Evolutionary conservation across 2,113 vertebrate species (phyloP).

Genomic region (cattle (Bos taurus)): ARS-UCD2.0 NC_037333.1:41199501-41200000

Average conservation of each 20-base stretch:
- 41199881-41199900: background rate
- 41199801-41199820: background rate
- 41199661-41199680: background rate
- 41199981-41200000: background rate
- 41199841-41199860: background rate
- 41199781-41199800: background rate
- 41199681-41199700: background rate
- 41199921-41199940: background rate
- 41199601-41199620: background rate
- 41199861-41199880: background rate
- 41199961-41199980: background rate
- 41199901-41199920: background rate
- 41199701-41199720: background rate
- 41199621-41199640: background rate
- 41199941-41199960: background rate
- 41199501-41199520: background rate
- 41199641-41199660: background rate
- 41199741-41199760: background rate
- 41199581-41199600: background rate
- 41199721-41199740: background rate
- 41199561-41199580: background rate
- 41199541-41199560: background rate
- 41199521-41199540: background rate
- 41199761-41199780: background rate
- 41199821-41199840: background rate